Percentiles rank a stretch among this genome's conserved stretches.
Conservation (phyloP, 2,888 invertebrate genomes). For the Rhamphomyia laevipes region DNA sequence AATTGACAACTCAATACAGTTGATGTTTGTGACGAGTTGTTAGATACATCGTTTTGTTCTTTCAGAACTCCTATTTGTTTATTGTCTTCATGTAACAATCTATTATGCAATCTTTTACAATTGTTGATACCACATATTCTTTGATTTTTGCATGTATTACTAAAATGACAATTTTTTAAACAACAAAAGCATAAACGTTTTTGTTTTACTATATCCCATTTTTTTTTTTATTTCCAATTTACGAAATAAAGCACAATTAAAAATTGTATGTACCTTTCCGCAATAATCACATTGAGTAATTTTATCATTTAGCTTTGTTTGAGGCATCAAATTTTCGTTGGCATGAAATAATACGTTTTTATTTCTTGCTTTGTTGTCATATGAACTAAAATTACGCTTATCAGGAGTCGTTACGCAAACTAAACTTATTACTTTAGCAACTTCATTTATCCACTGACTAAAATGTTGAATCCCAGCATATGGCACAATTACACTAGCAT, state of each 20-base stretch:
- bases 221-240: not conserved
- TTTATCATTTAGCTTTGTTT: not conserved
- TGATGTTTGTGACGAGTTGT: not conserved
- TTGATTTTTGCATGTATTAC: slow-evolving; percentile 1
- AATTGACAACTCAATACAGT: slow-evolving; percentile 7
- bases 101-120: slow-evolving; percentile 5
- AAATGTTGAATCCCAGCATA: slow-evolving; percentile 8
- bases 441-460: slow-evolving; percentile 11
- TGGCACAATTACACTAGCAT: slow-evolving; percentile 2
- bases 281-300: not conserved
- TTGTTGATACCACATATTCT: slow-evolving; percentile 2
- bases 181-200: slow-evolving; percentile 8
- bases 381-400: not conserved
- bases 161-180: slow-evolving; percentile 2
- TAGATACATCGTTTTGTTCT: not conserved
- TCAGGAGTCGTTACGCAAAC: slow-evolving; percentile 1
- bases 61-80: too few relatives aligned
- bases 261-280: not conserved
- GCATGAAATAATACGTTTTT: slow-evolving; percentile 2
- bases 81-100: slow-evolving; percentile 7
- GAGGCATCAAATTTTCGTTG: not conserved
- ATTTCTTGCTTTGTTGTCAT: not conserved
- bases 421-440: slow-evolving; percentile 10
- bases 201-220: slow-evolving; percentile 7
- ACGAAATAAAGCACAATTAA: not conserved